A percentile compares a stretch with the other conserved stretches of the same genome.
phyloP scores from a whole-genome alignment of 1,140 invertebrate genomes.

The Ceratina japonica region DNA sequence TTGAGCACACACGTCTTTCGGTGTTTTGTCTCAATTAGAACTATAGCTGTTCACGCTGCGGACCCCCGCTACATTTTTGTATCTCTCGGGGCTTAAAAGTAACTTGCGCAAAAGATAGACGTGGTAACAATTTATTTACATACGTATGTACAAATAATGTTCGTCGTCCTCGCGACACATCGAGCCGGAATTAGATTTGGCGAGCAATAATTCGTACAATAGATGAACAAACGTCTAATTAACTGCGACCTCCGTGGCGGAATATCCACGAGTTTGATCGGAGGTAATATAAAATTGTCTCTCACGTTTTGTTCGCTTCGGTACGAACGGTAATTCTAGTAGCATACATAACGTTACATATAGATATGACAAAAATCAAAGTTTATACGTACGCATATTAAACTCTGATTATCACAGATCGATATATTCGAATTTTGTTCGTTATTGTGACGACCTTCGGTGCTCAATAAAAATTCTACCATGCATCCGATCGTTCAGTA shows the following conservation, averaged over 20 bases:
- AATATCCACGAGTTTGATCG: neutral
- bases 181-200: neutral
- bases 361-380: conserved; percentile 21
- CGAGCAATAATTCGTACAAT: neutral
- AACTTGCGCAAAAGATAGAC: neutral
- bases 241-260: neutral
- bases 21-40: conserved; percentile 19
- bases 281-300: conserved; percentile 1
- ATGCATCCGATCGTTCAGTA: neutral
- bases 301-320: neutral
- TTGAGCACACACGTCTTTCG: conserved; percentile 7
- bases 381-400: no score
- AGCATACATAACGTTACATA: neutral
- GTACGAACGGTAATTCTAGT: conserved; percentile 15
- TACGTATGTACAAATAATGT: conserved; percentile 13
- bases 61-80: no score
- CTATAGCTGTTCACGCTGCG: neutral
- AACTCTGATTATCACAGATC: conserved; percentile 23
- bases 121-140: conserved; percentile 41
- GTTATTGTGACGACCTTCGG: neutral
- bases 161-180: neutral
- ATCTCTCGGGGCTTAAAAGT: no score
- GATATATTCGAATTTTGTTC: conserved; percentile 12
- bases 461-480: neutral
- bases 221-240: neutral